These are phyloP conservation scores for Hydrophis major DNA, from an alignment of 2,797 vertebrate species.

Conservation along the genomic window DNA sequence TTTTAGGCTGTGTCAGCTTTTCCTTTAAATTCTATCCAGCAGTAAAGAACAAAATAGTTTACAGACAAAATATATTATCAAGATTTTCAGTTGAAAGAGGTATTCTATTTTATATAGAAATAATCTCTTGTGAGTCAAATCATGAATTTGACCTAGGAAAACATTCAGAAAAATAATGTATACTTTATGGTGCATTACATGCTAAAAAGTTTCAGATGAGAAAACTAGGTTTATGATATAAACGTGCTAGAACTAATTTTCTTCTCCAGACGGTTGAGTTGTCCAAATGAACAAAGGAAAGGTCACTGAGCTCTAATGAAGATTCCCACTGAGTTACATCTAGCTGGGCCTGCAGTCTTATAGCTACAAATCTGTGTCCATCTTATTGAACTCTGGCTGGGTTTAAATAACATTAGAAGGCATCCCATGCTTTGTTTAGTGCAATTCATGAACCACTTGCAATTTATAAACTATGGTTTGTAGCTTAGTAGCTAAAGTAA, in stretches of 20 bases:
- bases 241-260: background rate
- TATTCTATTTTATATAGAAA: background rate
- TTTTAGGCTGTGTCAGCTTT: slow-evolving; percentile 50
- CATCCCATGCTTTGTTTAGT: background rate
- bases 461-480: background rate
- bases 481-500: background rate
- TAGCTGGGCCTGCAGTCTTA: background rate
- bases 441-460: background rate
- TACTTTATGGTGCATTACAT: slow-evolving; percentile 20
- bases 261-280: background rate
- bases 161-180: background rate
- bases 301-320: background rate
- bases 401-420: background rate
- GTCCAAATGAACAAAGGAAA: background rate
- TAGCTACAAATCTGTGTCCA: background rate
- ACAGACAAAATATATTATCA: slow-evolving; percentile 39
- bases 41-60: slow-evolving; percentile 23
- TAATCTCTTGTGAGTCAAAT: slow-evolving; percentile 28
- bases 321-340: background rate
- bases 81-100: slow-evolving; percentile 33
- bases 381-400: background rate
- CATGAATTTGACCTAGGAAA: slow-evolving; percentile 14
- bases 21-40: slow-evolving; percentile 40
- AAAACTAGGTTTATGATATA: background rate
- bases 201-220: background rate